Evolutionary conservation across 2,888 invertebrate genomes (phyloP), one percentile per base, ranked within the genome.

Genomic region (Sinopyrophorus schimmeli): DNA sequence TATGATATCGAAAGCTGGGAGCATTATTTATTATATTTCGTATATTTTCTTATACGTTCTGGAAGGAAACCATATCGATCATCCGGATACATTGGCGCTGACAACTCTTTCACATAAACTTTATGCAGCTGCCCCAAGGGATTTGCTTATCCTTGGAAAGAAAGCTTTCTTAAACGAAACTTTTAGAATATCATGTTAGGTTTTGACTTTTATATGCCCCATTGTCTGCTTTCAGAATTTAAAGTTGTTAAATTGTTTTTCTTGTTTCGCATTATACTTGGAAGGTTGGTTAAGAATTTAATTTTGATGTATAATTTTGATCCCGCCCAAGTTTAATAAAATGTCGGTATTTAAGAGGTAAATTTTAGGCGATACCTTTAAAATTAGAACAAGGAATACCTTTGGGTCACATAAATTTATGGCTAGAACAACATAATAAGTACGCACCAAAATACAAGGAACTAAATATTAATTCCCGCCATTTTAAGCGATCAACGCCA

Each of bases 21-120:
- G 21, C 15, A 40, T 35, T 26, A 26, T 40, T 53, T 53, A 43
- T 42, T 53, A 43, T 37, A 43, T 48, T 43, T 20, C 20, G 23
- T 16, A 16, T 21, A 50, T 46, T 46, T 47, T 35, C 35, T 35
- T 31, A 34, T 31, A 32, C 15, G 20, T 49, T 47, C 34, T 30
- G 37, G 23, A 31, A 43, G 17, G 39, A 50, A 50, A 40, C 63
- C 63, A 65, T 67, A 70, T 70, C 66, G 48, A 69, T 68, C 66
- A 65, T 64, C 63, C 60, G 59, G 62, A 64, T 57, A 64, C 64
- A 65, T 66, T 65, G 67, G 62, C 59, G 67, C 69, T 70, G 70
- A 69, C 69, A 70, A 70, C 70, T 70, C 69, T 70, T 70, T 70
- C 69, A 63, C 62, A 67, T 66, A 65, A 70, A 69, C 60, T 70